Evolutionary conservation across 2,797 vertebrate species (phyloP), one percentile per base, ranked within the genome.

Genomic region (Peromyscus melanophrys): DNA sequence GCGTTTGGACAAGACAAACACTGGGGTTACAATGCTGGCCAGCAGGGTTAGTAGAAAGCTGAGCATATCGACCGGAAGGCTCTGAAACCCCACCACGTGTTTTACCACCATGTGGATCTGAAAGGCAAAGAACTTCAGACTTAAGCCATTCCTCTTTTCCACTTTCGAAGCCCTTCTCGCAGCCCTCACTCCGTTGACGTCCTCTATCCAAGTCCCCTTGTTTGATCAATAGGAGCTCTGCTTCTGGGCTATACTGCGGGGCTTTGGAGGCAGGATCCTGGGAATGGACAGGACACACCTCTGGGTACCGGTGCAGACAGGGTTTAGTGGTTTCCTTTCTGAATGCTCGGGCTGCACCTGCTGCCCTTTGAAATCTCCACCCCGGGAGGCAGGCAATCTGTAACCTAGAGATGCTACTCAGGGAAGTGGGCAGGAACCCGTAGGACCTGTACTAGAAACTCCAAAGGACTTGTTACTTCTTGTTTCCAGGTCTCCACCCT

Each of bases 1-100:
- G 96, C 98, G 99, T 98, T 99, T 99, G 2, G 99, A 99, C 96
- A 99, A 98, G 95, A 99, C 98, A 43, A 99, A 99, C 84, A 99
- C 96, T 0, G 99, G 99, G n/a, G 99, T 99, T 96, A 99, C 98
- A 0, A 99, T 98, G 80, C 99, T 99, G 78, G 99, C 99, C 77
- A 99, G 99, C 96, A 99, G 98, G 77, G 99, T 99, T 97, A 99
- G 99, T 82, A 99, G 99, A 98, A 99, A 99, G 98, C 99, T 99
- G 94, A 99, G 97, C 0, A 98, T 99, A 98, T 99, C 99, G 83
- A 99, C 98, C 0, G 98, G 99, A 7, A 98, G 98, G 98, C 98
- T 99, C 97, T 99, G 99, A 80, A 99, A 98, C 14, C 99, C 99
- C 77, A 98, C 97, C 34, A 98, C 84, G 86, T 99, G 99, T 96